A percentile compares a stretch with the other conserved stretches of the same genome.
Conservation (phyloP, 2,888 invertebrate genomes). For the Rhorus exstirpatorius region DNA sequence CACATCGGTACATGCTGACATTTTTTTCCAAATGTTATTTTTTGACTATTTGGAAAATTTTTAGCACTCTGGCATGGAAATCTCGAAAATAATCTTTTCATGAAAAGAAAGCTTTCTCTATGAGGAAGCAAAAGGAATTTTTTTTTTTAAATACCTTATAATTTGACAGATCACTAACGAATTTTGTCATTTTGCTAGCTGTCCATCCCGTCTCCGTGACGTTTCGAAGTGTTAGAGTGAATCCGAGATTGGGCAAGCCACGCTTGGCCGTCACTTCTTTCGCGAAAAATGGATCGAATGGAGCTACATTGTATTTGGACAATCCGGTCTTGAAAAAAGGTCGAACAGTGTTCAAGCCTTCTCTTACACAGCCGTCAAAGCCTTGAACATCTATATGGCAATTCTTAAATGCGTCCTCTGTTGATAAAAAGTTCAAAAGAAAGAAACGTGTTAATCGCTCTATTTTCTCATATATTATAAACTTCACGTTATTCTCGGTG, state of each 20-base stretch:
- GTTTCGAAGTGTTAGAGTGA: slow-evolving; percentile 90
- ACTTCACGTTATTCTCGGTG: background rate
- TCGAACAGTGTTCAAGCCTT: slow-evolving; percentile 90
- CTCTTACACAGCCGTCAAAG: slow-evolving; percentile 91
- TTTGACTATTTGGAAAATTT: too few relatives aligned
- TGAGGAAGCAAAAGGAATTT: too few relatives aligned
- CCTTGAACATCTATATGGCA: slow-evolving; percentile 89
- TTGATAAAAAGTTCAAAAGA: slow-evolving; percentile 64
- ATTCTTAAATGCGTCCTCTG: slow-evolving; percentile 87
- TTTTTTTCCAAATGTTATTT: too few relatives aligned
- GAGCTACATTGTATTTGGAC: slow-evolving; percentile 90
- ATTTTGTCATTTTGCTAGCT: slow-evolving; percentile 91
- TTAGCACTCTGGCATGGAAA: too few relatives aligned
- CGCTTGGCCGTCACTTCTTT: slow-evolving; percentile 89
- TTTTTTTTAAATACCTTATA: slow-evolving; percentile 80
- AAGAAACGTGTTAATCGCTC: slow-evolving; percentile 17
- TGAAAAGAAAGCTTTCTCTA: too few relatives aligned
- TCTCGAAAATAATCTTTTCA: too few relatives aligned
- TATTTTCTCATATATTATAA: background rate
- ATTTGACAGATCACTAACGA: slow-evolving; percentile 87
- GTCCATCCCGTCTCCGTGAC: slow-evolving; percentile 93
- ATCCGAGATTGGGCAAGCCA: slow-evolving; percentile 89
- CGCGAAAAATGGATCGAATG: slow-evolving; percentile 93
- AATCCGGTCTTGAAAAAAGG: slow-evolving; percentile 92
- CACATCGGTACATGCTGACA: too few relatives aligned